A percentile compares a stretch with the other conserved stretches of the same genome.
These are phyloP conservation scores for Dicerorhinus sumatrensis DNA, from an alignment of 2,113 vertebrate species.

Conservation along the genomic window DNA sequence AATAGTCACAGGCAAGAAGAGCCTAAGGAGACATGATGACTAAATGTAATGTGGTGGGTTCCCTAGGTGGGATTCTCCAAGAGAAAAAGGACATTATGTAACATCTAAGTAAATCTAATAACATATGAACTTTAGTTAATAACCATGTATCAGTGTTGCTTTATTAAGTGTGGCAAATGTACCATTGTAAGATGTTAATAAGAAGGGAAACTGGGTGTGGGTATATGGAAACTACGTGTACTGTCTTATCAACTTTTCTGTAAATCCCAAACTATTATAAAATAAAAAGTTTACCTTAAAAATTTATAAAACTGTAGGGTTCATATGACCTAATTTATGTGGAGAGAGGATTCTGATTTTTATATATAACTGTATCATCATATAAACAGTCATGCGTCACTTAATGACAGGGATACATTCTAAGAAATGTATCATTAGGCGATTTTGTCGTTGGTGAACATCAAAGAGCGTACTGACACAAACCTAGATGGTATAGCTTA, in stretches of 20 bases:
- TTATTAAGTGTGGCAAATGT: background rate
- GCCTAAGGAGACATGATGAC: background rate
- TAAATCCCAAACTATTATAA: background rate
- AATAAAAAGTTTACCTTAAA: conserved; percentile 1
- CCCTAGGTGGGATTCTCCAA: background rate
- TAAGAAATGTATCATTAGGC: no score
- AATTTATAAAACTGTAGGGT: background rate
- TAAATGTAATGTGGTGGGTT: background rate
- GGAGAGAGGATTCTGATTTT: background rate
- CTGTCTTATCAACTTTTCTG: background rate
- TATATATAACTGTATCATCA: background rate
- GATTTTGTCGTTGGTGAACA: no score
- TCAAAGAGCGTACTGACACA: no score
- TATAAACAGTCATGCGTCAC: background rate
- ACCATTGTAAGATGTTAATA: background rate
- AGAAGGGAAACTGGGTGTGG: background rate
- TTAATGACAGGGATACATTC: no score
- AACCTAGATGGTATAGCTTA: no score
- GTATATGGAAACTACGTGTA: background rate
- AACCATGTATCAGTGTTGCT: background rate
- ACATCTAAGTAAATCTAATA: background rate
- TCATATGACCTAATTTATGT: background rate
- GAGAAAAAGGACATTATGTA: background rate
- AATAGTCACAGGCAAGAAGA: background rate
- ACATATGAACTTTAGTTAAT: background rate